Evolutionary conservation across 2,797 vertebrate genomes (phyloP).

Genomic region (Glyptemys insculpta): DNA sequence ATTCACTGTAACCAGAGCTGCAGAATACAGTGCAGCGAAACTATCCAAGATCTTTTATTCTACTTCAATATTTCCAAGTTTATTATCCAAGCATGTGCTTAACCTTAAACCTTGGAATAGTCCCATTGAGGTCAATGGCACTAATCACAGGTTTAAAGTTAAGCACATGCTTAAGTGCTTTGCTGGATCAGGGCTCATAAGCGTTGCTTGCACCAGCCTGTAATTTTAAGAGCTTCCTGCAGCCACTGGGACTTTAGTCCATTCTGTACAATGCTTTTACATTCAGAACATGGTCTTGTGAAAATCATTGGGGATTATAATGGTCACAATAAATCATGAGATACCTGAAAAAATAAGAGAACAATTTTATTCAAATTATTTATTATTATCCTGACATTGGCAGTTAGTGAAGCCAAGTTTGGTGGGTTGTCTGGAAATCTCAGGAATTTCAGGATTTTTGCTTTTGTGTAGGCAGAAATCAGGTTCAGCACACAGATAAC

Average conservation of each 20-base stretch:
- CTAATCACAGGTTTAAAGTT: not conserved
- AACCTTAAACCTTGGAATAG: not conserved
- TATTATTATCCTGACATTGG: constrained; percentile 8
- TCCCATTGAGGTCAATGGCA: not conserved
- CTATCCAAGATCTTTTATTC: not conserved
- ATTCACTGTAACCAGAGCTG: not conserved
- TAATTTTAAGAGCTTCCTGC: constrained; percentile 9
- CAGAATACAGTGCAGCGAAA: not conserved
- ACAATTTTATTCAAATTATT: constrained; percentile 40
- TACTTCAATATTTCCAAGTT: not conserved
- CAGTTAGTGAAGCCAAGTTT: not conserved
- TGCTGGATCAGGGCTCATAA: not conserved
- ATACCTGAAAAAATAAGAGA: constrained; percentile 54
- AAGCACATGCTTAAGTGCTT: not conserved
- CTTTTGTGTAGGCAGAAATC: not conserved
- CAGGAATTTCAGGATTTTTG: constrained; percentile 29
- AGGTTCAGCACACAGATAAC: not conserved
- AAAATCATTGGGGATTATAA: not conserved
- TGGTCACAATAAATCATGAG: not conserved
- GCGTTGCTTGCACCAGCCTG: constrained; percentile 9
- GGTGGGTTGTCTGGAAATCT: not conserved
- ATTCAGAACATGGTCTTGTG: not conserved
- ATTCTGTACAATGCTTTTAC: constrained; percentile 35
- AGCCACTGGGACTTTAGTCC: constrained; percentile 25
- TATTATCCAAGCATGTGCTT: accelerated